These are phyloP conservation scores for Microtus oregoni DNA, from an alignment of 2,113 vertebrate genomes.

Conservation along the genomic window DNA sequence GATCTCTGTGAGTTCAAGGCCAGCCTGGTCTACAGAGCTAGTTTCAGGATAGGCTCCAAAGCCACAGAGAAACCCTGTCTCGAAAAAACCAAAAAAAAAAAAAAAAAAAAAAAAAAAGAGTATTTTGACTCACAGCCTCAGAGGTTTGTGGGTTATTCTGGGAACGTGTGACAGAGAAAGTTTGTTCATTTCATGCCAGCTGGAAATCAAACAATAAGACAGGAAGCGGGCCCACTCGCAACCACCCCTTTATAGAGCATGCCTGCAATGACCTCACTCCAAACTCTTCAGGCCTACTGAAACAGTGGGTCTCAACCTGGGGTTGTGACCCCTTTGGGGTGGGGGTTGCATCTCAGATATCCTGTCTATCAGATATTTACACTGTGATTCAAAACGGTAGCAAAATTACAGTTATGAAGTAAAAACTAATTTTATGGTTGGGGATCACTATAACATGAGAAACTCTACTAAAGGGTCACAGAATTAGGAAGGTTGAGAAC, in stretches of 20 bases:
- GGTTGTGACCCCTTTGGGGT: too few species aligned
- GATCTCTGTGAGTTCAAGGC: too few species aligned
- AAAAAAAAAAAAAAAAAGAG: too few species aligned
- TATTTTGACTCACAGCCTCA: not conserved
- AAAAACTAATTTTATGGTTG: not conserved
- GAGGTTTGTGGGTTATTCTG: not conserved
- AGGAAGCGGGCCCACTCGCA: not conserved
- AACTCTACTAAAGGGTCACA: not conserved
- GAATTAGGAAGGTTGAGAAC: not conserved
- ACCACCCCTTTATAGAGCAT: not conserved
- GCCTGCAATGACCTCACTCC: not conserved
- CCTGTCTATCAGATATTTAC: not conserved
- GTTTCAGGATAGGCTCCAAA: too few species aligned
- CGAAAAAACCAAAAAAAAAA: too few species aligned
- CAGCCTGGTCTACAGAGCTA: too few species aligned
- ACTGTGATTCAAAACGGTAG: not conserved
- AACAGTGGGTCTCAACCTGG: not conserved
- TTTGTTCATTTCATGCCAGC: not conserved
- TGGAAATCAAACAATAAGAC: not conserved
- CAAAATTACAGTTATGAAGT: not conserved
- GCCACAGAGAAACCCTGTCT: too few species aligned
- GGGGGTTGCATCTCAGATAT: not conserved
- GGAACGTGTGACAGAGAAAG: not conserved
- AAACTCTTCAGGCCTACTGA: not conserved
- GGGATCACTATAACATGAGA: not conserved